phyloP scores from a whole-genome alignment of 2,888 invertebrate genomes.

The Chymomyza caudatula region DNA sequence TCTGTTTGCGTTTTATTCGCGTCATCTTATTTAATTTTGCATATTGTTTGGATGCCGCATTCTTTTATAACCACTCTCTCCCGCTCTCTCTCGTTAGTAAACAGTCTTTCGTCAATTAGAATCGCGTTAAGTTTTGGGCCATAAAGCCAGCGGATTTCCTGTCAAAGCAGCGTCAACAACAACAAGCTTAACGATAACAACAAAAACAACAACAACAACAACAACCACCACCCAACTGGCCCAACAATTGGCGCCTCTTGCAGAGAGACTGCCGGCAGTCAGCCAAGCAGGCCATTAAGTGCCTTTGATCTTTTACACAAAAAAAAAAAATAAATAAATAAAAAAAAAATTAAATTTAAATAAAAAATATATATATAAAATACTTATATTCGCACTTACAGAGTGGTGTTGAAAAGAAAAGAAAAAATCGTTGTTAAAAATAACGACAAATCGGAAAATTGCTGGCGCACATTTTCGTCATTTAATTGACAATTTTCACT shows the following conservation, averaged over 20 bases:
- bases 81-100: slow-evolving; percentile 53
- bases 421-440: slow-evolving; percentile 15
- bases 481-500: slow-evolving; percentile 70
- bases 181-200: too few relatives aligned
- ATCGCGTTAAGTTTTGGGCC: slow-evolving; percentile 49
- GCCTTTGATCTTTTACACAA: slow-evolving; percentile 65
- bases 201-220: slow-evolving; percentile 9
- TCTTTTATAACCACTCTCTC: slow-evolving; percentile 42
- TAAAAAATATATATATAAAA: background rate
- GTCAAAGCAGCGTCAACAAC: slow-evolving; percentile 14
- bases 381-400: background rate
- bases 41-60: slow-evolving; percentile 60
- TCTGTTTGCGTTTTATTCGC: slow-evolving; percentile 36
- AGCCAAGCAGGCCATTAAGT: slow-evolving; percentile 51
- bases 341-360: too few relatives aligned
- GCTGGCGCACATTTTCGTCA: slow-evolving; percentile 30
- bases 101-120: slow-evolving; percentile 55
- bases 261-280: background rate
- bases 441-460: slow-evolving; percentile 40
- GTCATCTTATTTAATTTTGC: slow-evolving; percentile 72
- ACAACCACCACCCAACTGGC: slow-evolving; percentile 30
- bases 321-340: too few relatives aligned
- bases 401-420: slow-evolving; percentile 5
- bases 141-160: slow-evolving; percentile 45
- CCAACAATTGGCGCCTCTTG: slow-evolving; percentile 28